Conservation (phyloP, 2,888 invertebrate genomes). For the Smittia aterrima region DNA sequence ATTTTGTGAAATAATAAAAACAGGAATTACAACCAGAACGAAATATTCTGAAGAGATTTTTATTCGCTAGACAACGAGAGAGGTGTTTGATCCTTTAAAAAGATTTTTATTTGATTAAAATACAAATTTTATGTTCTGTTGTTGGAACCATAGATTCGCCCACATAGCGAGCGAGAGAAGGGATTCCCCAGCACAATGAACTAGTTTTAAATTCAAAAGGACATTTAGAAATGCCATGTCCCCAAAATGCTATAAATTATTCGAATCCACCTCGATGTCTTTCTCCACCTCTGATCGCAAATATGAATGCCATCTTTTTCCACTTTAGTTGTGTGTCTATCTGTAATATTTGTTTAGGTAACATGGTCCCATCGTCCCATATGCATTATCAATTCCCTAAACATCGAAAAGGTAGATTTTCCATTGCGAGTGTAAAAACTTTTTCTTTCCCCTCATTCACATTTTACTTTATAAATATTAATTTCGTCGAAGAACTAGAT, state of each 20-base stretch:
- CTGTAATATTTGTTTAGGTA: constrained; percentile 38
- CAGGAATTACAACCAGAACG: too few relatives aligned
- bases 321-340: constrained; percentile 12
- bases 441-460: neutral
- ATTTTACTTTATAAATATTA: constrained; percentile 36
- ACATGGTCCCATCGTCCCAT: constrained; percentile 38
- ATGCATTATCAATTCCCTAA: constrained; percentile 40
- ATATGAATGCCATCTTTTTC: constrained; percentile 20
- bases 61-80: neutral
- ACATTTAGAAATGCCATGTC: neutral
- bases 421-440: constrained; percentile 4
- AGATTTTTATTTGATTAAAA: constrained; percentile 37
- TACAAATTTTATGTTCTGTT: constrained; percentile 32
- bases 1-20: constrained; percentile 15
- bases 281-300: neutral
- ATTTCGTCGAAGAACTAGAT: constrained; percentile 7
- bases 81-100: neutral
- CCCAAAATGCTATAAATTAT: constrained; percentile 23
- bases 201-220: neutral
- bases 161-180: neutral
- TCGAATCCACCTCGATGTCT: neutral
- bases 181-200: neutral
- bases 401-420: constrained; percentile 34
- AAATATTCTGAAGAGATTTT: neutral
- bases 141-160: neutral